A percentile compares a stretch with the other conserved stretches of the same genome.
Evolutionary conservation across 2,113 vertebrate genomes (phyloP).

Genomic region (Odocoileus virginianus): DNA sequence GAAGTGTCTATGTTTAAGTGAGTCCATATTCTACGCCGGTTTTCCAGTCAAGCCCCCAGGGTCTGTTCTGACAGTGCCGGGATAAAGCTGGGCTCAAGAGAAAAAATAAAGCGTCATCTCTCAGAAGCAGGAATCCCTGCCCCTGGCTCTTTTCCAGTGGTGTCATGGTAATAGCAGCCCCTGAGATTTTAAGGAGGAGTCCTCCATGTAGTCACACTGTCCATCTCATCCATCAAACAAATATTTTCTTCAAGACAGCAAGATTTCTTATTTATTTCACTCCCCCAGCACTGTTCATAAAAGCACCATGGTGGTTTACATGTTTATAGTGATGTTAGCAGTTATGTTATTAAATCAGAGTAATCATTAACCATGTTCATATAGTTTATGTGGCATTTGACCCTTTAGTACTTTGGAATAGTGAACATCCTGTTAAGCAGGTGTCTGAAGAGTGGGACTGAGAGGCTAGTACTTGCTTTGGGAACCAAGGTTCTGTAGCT

Average conservation of each 20-base stretch:
- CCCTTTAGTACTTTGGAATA: background rate
- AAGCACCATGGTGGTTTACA: background rate
- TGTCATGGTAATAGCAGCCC: background rate
- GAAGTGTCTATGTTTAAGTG: constrained; percentile 63
- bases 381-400: background rate
- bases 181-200: background rate
- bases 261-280: background rate
- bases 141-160: background rate
- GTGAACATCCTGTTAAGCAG: background rate
- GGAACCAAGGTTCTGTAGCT: background rate
- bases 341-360: background rate
- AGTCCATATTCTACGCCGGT: background rate
- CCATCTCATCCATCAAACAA: background rate
- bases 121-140: background rate
- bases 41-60: constrained; percentile 34
- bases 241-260: background rate
- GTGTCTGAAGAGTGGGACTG: background rate
- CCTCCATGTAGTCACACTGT: background rate
- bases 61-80: background rate
- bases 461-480: background rate
- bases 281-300: background rate
- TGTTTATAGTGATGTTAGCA: background rate
- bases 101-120: background rate
- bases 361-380: background rate
- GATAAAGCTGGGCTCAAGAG: background rate